These are phyloP conservation scores for Rhagium mordax DNA, from an alignment of 2,888 invertebrate genomes.

Conservation along the genomic window DNA sequence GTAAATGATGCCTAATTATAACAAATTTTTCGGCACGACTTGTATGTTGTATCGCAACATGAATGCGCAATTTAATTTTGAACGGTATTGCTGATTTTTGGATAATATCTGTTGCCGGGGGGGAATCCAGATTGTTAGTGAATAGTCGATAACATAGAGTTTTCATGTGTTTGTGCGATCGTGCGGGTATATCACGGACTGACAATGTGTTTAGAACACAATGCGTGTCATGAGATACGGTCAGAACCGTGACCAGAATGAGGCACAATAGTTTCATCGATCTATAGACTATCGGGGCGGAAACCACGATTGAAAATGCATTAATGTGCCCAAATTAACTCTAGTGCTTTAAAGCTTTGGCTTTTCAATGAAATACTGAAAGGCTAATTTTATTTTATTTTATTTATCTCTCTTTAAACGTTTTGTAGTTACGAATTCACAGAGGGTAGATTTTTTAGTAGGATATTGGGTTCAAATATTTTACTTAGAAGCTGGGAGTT, in stretches of 20 bases:
- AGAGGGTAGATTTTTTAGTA: constrained; percentile 9
- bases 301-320: constrained; percentile 65
- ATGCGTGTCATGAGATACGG: constrained; percentile 66
- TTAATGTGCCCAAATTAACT: constrained; percentile 66
- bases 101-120: background rate
- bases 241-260: constrained; percentile 67
- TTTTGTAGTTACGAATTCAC: background rate
- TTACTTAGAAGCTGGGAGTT: too few relatives aligned
- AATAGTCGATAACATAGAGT: constrained; percentile 42
- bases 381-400: constrained; percentile 60
- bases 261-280: constrained; percentile 63
- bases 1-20: too few relatives aligned
- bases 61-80: background rate
- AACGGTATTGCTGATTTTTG: constrained; percentile 8
- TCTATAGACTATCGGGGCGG: constrained; percentile 62
- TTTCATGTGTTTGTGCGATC: constrained; percentile 56
- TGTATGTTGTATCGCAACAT: background rate
- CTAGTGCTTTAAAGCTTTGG: constrained; percentile 59
- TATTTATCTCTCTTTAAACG: constrained; percentile 39
- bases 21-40: background rate
- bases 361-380: constrained; percentile 53
- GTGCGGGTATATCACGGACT: constrained; percentile 65
- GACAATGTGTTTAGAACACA: constrained; percentile 67
- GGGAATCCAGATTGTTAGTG: constrained; percentile 21
- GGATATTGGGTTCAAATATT: background rate